Conservation (phyloP, 2,888 invertebrate genomes). For the Eupithecia subumbrata region DNA sequence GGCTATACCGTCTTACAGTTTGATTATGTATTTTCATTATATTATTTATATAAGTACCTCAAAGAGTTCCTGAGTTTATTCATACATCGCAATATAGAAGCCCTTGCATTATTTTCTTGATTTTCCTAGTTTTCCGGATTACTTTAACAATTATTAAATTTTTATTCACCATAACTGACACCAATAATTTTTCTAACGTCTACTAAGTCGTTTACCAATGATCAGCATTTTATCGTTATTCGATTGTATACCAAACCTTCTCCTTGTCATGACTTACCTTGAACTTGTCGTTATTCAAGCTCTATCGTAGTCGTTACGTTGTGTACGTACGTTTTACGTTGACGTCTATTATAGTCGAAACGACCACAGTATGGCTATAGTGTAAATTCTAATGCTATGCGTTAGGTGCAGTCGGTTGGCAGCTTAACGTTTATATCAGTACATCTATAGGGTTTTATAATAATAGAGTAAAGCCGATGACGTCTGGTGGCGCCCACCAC, state of each 20-base stretch:
- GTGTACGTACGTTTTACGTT: no score
- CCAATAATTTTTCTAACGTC: no score
- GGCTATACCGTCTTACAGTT: no score
- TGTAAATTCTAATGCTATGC: background rate
- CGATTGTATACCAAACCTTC: no score
- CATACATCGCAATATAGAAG: background rate
- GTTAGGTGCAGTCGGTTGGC: background rate
- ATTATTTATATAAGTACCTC: background rate
- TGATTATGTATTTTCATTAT: background rate
- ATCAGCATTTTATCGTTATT: no score
- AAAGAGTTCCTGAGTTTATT: background rate
- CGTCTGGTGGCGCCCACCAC: slow-evolving; percentile 2
- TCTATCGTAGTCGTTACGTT: no score
- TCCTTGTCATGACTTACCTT: background rate
- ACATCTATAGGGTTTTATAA: background rate
- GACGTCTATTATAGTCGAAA: no score
- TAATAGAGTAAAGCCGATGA: background rate
- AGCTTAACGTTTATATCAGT: background rate
- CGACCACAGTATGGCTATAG: no score
- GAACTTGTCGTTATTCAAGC: no score
- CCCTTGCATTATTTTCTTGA: background rate
- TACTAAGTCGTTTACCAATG: no score
- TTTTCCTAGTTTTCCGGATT: background rate
- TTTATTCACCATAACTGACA: no score
- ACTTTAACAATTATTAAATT: no score